Conservation (phyloP, 2,113 vertebrate species). For the Python bivittatus region DNA sequence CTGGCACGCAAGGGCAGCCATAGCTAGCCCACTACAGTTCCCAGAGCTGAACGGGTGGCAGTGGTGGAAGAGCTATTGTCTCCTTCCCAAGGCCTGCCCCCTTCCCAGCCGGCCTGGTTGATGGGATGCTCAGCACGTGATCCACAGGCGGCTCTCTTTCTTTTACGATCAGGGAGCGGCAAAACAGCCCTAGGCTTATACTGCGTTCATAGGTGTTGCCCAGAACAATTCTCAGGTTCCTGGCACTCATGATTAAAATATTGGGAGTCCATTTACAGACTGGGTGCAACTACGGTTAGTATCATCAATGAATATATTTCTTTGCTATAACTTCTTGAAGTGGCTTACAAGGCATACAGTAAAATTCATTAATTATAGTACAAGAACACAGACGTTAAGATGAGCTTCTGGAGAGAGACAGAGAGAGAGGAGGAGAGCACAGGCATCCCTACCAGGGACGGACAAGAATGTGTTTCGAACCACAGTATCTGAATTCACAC, state of each 20-base stretch:
- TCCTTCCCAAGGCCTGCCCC: neutral
- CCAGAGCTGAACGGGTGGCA: neutral
- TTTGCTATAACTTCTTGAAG: neutral
- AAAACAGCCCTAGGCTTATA: no score
- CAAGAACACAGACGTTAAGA: neutral
- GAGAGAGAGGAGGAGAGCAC: no score
- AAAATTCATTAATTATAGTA: neutral
- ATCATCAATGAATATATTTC: neutral
- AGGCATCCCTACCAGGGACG: no score
- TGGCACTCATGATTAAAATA: neutral
- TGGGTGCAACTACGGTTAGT: neutral
- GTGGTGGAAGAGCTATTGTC: neutral
- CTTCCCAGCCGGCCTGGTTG: neutral
- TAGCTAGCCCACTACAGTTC: no score
- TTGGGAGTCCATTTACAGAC: neutral
- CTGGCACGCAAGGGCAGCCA: neutral
- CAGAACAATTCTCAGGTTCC: neutral
- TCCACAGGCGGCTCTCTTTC: no score
- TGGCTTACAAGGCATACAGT: neutral
- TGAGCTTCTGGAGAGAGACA: no score
- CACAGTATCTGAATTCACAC: no score
- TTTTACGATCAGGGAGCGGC: no score
- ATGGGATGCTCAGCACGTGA: no score
- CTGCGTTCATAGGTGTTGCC: no score
- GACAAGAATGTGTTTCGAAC: no score